These are phyloP conservation scores for Crematogaster levior DNA, from an alignment of 2,888 invertebrate genomes.

Conservation along the genomic window DNA sequence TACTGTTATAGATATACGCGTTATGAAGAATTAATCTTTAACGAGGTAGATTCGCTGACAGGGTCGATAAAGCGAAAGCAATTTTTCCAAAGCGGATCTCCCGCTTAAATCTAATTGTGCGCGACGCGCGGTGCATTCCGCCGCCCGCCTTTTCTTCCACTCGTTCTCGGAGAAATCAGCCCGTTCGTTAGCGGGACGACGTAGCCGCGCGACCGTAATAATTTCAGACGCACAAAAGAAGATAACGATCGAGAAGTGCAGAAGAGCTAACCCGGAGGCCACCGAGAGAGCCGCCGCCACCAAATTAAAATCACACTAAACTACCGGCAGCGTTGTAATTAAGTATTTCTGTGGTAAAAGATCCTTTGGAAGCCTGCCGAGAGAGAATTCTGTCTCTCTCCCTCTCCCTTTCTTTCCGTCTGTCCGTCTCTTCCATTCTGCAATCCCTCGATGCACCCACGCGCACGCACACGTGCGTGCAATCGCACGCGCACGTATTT, in stretches of 20 bases:
- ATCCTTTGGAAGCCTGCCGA: slow-evolving; percentile 31
- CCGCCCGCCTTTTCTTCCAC: slow-evolving; percentile 14
- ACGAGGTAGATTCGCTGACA: slow-evolving; percentile 14
- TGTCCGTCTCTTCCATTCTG: slow-evolving; percentile 5
- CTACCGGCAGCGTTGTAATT: slow-evolving; percentile 44
- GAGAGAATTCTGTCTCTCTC: neutral
- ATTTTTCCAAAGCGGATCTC: slow-evolving; percentile 35
- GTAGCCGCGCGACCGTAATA: slow-evolving; percentile 42
- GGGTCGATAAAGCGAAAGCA: slow-evolving; percentile 18
- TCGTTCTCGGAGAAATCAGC: slow-evolving; percentile 36
- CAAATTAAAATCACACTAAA: slow-evolving; percentile 54
- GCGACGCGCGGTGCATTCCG: slow-evolving; percentile 26
- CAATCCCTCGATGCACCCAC: slow-evolving; percentile 31
- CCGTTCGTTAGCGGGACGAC: slow-evolving; percentile 45
- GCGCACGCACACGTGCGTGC: slow-evolving; percentile 44
- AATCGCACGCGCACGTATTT: slow-evolving; percentile 39
- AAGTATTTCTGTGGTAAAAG: slow-evolving; percentile 49
- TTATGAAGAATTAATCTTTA: slow-evolving; percentile 6
- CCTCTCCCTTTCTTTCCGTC: neutral
- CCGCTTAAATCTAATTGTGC: slow-evolving; percentile 38
- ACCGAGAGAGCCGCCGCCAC: slow-evolving; percentile 33
- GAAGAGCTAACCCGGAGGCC: slow-evolving; percentile 35
- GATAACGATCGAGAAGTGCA: slow-evolving; percentile 53
- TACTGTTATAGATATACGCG: neutral
- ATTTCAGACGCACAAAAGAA: slow-evolving; percentile 49